These are phyloP conservation scores for Lepus americanus DNA, from an alignment of 2,113 vertebrate species.

Conservation along the genomic window DNA sequence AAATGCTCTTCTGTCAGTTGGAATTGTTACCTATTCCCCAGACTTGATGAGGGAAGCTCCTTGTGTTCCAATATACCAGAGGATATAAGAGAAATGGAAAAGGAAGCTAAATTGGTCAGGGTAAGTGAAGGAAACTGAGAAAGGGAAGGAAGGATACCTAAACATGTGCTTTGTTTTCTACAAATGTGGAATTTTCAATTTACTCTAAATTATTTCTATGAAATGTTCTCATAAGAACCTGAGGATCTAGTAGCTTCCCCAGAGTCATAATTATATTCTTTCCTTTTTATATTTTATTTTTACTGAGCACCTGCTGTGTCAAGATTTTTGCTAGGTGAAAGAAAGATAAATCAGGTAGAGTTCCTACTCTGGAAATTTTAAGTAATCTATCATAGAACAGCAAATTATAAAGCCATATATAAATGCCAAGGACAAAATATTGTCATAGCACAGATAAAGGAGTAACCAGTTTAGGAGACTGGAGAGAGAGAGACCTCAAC, in stretches of 20 bases:
- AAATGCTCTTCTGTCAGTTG: not conserved
- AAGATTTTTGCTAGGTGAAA: not conserved
- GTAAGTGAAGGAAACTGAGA: not conserved
- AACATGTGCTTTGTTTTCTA: not conserved
- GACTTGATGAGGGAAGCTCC: not conserved
- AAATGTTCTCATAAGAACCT: not conserved
- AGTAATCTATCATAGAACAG: not conserved
- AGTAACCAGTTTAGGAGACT: not conserved
- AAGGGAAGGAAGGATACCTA: too few relatives aligned
- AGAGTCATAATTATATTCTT: not conserved
- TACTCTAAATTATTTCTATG: not conserved
- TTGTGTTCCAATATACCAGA: not conserved
- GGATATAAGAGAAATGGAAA: not conserved
- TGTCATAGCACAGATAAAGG: not conserved
- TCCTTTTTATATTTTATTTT: not conserved
- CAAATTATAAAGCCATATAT: not conserved
- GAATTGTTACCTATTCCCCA: not conserved
- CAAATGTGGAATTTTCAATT: not conserved
- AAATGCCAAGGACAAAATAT: conserved; percentile 14
- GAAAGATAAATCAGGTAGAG: not conserved
- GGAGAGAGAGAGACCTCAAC: not conserved
- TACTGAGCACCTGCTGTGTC: not conserved
- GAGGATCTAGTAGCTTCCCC: not conserved
- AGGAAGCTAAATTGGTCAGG: not conserved
- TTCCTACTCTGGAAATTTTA: not conserved